phyloP scores from a whole-genome alignment of 2,113 vertebrate genomes.

The Corydoras sp. region DNA sequence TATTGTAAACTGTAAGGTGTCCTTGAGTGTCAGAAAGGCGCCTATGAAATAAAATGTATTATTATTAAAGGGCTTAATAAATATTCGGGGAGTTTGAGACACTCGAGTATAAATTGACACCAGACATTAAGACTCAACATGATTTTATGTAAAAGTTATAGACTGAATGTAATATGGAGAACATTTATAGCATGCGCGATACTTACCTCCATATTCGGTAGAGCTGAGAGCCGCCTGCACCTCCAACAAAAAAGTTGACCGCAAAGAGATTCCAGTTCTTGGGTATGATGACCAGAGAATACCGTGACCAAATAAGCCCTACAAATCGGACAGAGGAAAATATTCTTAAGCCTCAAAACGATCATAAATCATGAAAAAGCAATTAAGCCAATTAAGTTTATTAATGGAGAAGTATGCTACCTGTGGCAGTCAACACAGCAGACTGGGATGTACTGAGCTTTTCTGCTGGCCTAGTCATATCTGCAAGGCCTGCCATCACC shows the following conservation, averaged over 20 bases:
- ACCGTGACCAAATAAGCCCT: constrained; percentile 97
- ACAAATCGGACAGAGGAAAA: not conserved
- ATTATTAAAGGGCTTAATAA: too few relatives aligned
- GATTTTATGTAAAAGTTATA: too few relatives aligned
- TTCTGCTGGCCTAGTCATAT: constrained; percentile 90
- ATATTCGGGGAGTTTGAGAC: too few relatives aligned
- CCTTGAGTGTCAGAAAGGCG: too few relatives aligned
- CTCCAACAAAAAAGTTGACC: constrained; percentile 93
- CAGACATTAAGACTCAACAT: too few relatives aligned
- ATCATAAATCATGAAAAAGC: too few relatives aligned
- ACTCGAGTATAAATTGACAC: too few relatives aligned
- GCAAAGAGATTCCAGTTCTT: constrained; percentile 97
- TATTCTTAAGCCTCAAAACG: not conserved
- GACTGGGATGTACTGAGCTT: constrained; percentile 92
- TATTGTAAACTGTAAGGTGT: too few relatives aligned
- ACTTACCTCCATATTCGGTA: constrained; percentile 90
- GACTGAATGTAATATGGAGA: too few relatives aligned
- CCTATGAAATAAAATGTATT: too few relatives aligned
- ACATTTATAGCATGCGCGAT: too few relatives aligned
- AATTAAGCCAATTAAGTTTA: too few relatives aligned
- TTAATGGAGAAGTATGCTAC: constrained; percentile 51
- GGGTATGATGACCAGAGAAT: constrained; percentile 95
- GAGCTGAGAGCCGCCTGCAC: constrained; percentile 84
- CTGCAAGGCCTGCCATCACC: constrained; percentile 87
- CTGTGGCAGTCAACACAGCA: constrained; percentile 87